Evolutionary conservation across 2,888 invertebrate genomes (phyloP), one percentile per base, ranked within the genome.

Genomic region (Agrypnus murinus): DNA sequence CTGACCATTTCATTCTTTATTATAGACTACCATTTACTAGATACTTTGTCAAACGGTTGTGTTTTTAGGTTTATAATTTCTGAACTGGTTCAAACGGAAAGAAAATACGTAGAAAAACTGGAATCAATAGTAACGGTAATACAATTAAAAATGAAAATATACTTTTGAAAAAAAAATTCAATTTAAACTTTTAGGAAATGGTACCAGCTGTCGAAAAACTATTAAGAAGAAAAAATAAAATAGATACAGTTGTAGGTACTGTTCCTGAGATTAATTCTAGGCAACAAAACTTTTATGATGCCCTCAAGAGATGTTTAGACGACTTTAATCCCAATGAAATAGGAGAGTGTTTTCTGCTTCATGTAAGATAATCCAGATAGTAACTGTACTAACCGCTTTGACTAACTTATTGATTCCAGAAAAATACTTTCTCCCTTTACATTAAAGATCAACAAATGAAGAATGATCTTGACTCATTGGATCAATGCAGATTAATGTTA

Each of bases 391-490:
- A 50, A 25, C 25, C 5, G 5, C 25, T 25, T 46, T 48, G 10
- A 12, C 14, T 17, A 7, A 58, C 38, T 4, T 38, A 12, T 38
- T 38, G 1, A 9, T 58, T 58, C 19, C 31, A 67, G 59, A 15
- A 19, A 17, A 40, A 53, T 43, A 17, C 14, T 8, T 67, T 67
- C 34, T 9, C 38, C 15, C 31, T 60, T 14, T 67, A 67, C 34
- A n/a, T 67, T 19, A 36, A 67, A 43, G 67, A 67, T 50, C 50
- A 60, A 10, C 43, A 60, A 43, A 31, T 67, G 34, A 67, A 67
- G 36, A 53, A 67, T 9, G 15, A 65, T 19, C 43, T 32, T 2
- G 32, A 60, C 7, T 40, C 34, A 40, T 10, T 67, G 19, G 43
- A 67, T 40, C 53, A 67, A 32, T 67, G 67, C 34, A 59, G 19